Evolutionary conservation across 1,140 invertebrate genomes (phyloP), one percentile per base, ranked within the genome.

Genomic region (Rhysida immarginata): DNA sequence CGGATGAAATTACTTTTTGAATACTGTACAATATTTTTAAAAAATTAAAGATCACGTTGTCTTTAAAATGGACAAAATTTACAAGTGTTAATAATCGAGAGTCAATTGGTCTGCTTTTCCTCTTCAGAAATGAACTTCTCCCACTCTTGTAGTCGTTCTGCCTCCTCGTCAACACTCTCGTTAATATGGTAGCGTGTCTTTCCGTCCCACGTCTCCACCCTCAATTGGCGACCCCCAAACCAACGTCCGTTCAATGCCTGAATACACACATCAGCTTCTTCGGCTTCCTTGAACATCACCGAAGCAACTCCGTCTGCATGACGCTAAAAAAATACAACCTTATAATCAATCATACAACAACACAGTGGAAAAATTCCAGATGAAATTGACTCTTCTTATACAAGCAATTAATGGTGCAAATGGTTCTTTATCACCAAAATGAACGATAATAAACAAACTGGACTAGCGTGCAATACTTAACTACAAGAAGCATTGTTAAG

Each of bases 281-380:
- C 91, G 1, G 88, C 79, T 26, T 85, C 82, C 56, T 85, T 80
- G 79, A 97, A 99, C 25, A 79, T 85, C 0, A 99, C 81, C 61
- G 95, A 84, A 1, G 88, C 89, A 1, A 98, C 82, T 25, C 96
- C 96, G 65, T 98, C 92, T 1, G 87, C 85, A 77, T 96, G 86
- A 55, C 85, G 78, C 85, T 89, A 66, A 21, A 74, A 75, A 60
- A 55, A 46, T n/a, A n/a, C n/a, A n/a, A n/a, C n/a, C n/a, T 2
- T 20, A 23, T 27, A 51, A 41, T 41, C 35, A 41, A 13, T 41
- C 11, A 13, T 1, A 1, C 21, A 8, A 43, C 48, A 14, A 59
- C 20, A 21, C 23, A 41, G 51, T 21, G 20, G 20, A 51, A 51
- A 11, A 25, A 16, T 11, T 25, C 13, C 5, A 21, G 11, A 13